phyloP scores from a whole-genome alignment of 2,113 vertebrate genomes.

The Xiphophorus hellerii region DNA sequence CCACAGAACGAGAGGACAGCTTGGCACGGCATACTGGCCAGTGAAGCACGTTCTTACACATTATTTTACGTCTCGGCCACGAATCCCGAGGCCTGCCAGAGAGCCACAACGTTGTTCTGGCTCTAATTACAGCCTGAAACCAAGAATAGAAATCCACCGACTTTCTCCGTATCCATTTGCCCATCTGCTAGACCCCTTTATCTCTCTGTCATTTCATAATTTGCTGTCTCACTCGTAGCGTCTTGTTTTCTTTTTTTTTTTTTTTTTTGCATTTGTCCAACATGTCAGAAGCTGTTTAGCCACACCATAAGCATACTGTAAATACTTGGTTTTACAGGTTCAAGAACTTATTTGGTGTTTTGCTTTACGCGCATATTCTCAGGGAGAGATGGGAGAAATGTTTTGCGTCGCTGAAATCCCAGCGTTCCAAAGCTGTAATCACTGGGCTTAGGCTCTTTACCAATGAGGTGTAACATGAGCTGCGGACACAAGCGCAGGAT shows the following conservation, averaged over 20 bases:
- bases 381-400: slow-evolving; percentile 3
- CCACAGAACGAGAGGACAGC: background rate
- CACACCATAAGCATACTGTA: background rate
- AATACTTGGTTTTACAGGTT: background rate
- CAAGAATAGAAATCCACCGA: slow-evolving; percentile 38
- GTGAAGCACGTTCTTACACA: slow-evolving; percentile 17
- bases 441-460: slow-evolving; percentile 47
- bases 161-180: slow-evolving; percentile 25
- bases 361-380: background rate
- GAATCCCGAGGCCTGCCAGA: background rate
- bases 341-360: background rate
- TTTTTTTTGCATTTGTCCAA: background rate
- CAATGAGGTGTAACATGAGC: slow-evolving; percentile 48
- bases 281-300: background rate
- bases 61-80: slow-evolving; percentile 33
- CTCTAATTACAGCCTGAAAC: slow-evolving; percentile 43
- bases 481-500: slow-evolving; percentile 30
- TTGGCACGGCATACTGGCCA: slow-evolving; percentile 2
- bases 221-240: background rate
- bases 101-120: background rate
- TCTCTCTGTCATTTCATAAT: background rate
- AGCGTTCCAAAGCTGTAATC: slow-evolving; percentile 40
- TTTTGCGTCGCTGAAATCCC: slow-evolving; percentile 32
- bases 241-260: background rate
- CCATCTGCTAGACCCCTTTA: background rate